Evolutionary conservation across 2,797 vertebrate genomes (phyloP).

Genomic region (Rhinophrynus dorsalis): DNA sequence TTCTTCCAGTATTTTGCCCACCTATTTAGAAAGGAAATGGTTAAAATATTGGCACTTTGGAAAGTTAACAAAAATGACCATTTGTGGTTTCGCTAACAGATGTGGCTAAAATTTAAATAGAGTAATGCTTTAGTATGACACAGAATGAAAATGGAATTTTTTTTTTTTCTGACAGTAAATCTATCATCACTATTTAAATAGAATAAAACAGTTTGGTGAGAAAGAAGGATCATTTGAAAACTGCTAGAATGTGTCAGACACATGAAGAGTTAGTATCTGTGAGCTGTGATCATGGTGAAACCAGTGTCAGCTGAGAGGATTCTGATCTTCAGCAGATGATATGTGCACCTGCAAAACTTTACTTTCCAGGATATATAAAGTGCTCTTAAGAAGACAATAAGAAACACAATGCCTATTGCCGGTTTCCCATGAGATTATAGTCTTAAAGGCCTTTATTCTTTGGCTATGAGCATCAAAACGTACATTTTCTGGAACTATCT

Average conservation of each 20-base stretch:
- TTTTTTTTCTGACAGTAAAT: constrained; percentile 61
- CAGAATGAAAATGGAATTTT: constrained; percentile 58
- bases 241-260: constrained; percentile 56
- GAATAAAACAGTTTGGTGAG: constrained; percentile 58
- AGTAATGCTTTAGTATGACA: constrained; percentile 53
- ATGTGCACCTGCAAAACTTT: constrained; percentile 50
- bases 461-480: neutral
- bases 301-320: constrained; percentile 22
- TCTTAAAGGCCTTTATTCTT: constrained; percentile 24
- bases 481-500: constrained; percentile 4
- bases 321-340: constrained; percentile 37
- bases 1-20: no score
- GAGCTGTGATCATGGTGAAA: constrained; percentile 54
- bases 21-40: neutral
- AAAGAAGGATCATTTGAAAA: constrained; percentile 63
- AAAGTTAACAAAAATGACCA: constrained; percentile 54
- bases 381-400: constrained; percentile 51
- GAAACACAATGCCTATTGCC: constrained; percentile 11
- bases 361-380: constrained; percentile 38
- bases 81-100: constrained; percentile 60
- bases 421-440: constrained; percentile 18
- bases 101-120: constrained; percentile 58
- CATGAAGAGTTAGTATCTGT: constrained; percentile 61
- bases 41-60: constrained; percentile 43
- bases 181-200: constrained; percentile 63